A percentile compares a stretch with the other conserved stretches of the same genome.
These are phyloP conservation scores for Eudemis profundana DNA, from an alignment of 2,888 invertebrate species.

Conservation along the genomic window DNA sequence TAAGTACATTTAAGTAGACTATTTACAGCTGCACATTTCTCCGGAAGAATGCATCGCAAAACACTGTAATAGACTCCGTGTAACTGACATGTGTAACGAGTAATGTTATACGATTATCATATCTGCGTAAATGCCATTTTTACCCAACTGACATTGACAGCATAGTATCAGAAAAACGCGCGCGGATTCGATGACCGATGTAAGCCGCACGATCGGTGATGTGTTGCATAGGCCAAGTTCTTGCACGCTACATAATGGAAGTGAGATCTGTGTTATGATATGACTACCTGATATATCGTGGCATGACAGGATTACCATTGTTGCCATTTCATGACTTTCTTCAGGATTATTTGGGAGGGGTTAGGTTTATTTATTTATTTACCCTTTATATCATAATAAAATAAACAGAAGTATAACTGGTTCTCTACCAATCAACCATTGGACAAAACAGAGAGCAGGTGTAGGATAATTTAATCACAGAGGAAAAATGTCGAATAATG, in stretches of 20 bases:
- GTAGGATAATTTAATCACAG: too few species aligned
- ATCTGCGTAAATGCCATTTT: conserved; percentile 18
- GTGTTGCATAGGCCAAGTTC: conserved; percentile 2
- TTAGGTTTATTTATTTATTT: too few species aligned
- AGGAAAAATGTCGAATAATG: too few species aligned
- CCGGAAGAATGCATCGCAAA: conserved; percentile 27
- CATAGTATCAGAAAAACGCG: conserved; percentile 24
- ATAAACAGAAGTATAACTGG: too few species aligned
- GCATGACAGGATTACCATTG: not conserved
- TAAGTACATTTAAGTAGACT: too few species aligned
- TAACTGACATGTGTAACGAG: conserved; percentile 17
- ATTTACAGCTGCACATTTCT: conserved; percentile 8
- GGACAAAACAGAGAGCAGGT: too few species aligned
- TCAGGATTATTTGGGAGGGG: too few species aligned
- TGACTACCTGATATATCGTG: not conserved
- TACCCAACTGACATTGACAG: conserved; percentile 24
- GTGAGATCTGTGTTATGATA: not conserved
- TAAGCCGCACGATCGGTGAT: not conserved
- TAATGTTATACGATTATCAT: not conserved
- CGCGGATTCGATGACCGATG: conserved; percentile 14
- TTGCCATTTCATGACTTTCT: too few species aligned
- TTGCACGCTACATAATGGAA: conserved; percentile 1
- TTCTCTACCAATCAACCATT: too few species aligned
- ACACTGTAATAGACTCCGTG: conserved; percentile 14
- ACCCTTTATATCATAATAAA: too few species aligned